Base-by-base conservation (phyloP, 1,140 invertebrate species). In the Camponotus floridanus region DNA sequence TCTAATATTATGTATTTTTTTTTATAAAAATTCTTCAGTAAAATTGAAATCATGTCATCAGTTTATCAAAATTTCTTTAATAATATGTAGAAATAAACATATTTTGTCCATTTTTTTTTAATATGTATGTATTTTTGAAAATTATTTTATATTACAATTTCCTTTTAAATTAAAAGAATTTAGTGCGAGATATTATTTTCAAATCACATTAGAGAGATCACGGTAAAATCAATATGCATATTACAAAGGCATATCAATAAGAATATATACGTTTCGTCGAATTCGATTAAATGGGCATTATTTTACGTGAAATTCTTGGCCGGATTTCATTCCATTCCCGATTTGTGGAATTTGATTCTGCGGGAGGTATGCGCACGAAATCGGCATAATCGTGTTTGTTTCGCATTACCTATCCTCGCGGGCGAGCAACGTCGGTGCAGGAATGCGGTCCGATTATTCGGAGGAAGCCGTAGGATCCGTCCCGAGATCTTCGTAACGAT, bases 381-480 rank as follows among this genome's bases (percentile, higher is more conserved):
- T 80, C 67, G 78, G 78, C 78, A 80, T 80, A 80, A 80, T 80
- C 78, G 78, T 80, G 64, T 80, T 80, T 80, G 33, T 85, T 65
- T 65, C 81, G 61, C 73, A 76, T 85, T 85, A 85, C 33, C 61
- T 70, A 84, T 71, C 78, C 78, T 80, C 64, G 64, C 78, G 80
- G 42, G 39, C 70, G 55, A 48, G 80, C 70, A 84, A 84, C 80
- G 70, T 21, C 21, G 76, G 76, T 15, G 62, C 36, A 64, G 80
- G 80, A 87, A 84, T 84, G 86, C 76, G 85, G 85, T 86, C 76
- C 85, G 76, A 86, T 86, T 86, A 85, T 85, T 85, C 83, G 83
- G 42, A 74, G 80, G 85, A 71, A 86, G 67, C 55, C 85, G 64
- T 26, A 57, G 76, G 78, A 86, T 70, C 51, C 70, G 67, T 74